Conservation (phyloP, 2,888 invertebrate genomes). For the Pachydiplax longipennis region DNA sequence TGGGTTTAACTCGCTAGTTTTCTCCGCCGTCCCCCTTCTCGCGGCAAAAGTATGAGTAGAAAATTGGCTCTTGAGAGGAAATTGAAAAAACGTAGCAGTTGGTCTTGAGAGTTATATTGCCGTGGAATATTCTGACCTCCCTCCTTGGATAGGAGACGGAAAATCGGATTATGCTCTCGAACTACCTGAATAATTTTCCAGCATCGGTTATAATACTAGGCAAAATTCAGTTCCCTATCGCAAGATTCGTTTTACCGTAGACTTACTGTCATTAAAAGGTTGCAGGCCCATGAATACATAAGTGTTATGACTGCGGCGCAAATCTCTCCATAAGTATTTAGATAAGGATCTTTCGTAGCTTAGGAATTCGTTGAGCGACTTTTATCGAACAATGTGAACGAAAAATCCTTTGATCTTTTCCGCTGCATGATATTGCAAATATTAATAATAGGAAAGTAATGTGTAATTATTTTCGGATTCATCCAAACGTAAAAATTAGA, state of each 20-base stretch:
- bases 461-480: too few relatives aligned
- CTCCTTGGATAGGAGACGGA: background rate
- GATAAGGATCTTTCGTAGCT: too few relatives aligned
- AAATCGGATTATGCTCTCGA: background rate
- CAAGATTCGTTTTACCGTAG: background rate
- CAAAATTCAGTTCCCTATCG: background rate
- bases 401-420: too few relatives aligned
- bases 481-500: too few relatives aligned
- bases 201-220: constrained; percentile 9
- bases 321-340: too few relatives aligned
- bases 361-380: too few relatives aligned
- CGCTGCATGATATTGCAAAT: too few relatives aligned
- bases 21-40: background rate
- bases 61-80: constrained; percentile 41
- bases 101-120: constrained; percentile 38
- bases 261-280: too few relatives aligned
- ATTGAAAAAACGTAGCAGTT: constrained; percentile 40
- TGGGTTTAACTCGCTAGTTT: background rate
- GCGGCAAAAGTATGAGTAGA: constrained; percentile 23
- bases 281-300: too few relatives aligned
- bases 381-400: too few relatives aligned
- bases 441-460: too few relatives aligned
- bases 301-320: too few relatives aligned
- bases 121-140: constrained; percentile 21
- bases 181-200: background rate